A percentile compares a stretch with the other conserved stretches of the same genome.
Evolutionary conservation across 2,797 vertebrate genomes (phyloP).

Genomic region (Oryzias sinensis): DNA sequence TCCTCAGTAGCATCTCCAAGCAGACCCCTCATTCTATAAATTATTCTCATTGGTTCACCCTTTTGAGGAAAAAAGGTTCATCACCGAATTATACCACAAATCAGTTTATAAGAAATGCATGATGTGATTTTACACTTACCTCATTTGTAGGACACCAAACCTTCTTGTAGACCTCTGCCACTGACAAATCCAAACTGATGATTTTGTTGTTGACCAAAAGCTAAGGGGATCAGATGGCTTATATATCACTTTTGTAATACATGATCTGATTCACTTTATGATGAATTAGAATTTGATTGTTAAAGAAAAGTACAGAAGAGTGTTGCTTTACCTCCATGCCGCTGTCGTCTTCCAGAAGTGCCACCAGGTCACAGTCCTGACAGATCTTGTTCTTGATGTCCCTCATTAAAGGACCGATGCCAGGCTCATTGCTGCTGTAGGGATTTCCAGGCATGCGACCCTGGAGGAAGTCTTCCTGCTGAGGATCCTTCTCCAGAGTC

Average conservation of each 20-base stretch:
- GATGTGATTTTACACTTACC: slow-evolving; percentile 68
- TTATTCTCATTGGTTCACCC: slow-evolving; percentile 99
- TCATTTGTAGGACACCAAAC: slow-evolving; percentile 99
- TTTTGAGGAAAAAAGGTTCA: slow-evolving; percentile 47
- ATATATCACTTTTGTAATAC: background rate
- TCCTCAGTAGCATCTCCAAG: slow-evolving; percentile 97
- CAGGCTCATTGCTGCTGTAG: slow-evolving; percentile 97
- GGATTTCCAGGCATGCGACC: slow-evolving; percentile 99
- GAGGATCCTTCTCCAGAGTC: slow-evolving; percentile 97
- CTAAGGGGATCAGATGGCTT: slow-evolving; percentile 60
- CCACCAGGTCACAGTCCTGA: slow-evolving; percentile 98
- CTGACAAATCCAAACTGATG: slow-evolving; percentile 95
- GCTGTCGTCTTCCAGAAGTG: slow-evolving; percentile 96
- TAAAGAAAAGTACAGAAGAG: background rate
- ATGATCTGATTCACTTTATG: background rate
- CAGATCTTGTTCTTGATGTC: slow-evolving; percentile 99
- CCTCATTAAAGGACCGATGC: slow-evolving; percentile 96
- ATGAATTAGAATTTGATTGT: background rate
- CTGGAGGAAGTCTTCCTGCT: slow-evolving; percentile 98
- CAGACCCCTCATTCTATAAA: slow-evolving; percentile 97
- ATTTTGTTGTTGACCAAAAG: slow-evolving; percentile 99
- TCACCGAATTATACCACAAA: background rate
- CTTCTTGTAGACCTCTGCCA: slow-evolving; percentile 98
- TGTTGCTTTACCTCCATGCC: slow-evolving; percentile 90
- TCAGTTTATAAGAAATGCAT: background rate